phyloP scores from a whole-genome alignment of 2,797 vertebrate genomes.

The Tokudaia tokunoshimensis region DNA sequence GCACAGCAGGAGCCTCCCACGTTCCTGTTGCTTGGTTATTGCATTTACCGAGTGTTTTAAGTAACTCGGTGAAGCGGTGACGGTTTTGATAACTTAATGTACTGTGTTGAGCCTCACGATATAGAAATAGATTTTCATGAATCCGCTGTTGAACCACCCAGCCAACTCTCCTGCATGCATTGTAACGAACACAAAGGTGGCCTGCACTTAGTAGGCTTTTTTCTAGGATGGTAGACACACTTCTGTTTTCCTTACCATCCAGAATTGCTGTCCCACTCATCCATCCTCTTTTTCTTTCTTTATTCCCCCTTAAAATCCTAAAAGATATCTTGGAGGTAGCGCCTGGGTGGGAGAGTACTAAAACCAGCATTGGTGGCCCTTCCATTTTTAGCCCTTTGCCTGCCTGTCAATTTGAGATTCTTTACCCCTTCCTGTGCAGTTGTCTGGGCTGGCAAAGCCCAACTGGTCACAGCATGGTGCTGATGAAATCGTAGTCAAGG shows the following conservation, averaged over 20 bases:
- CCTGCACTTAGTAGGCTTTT: background rate
- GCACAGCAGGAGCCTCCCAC: background rate
- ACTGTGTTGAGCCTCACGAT: background rate
- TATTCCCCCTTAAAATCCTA: background rate
- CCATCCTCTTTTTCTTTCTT: background rate
- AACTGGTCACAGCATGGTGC: conserved; percentile 17
- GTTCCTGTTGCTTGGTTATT: background rate
- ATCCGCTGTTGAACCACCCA: background rate
- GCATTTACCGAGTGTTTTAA: conserved; percentile 5
- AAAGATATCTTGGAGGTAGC: background rate
- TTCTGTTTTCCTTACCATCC: background rate
- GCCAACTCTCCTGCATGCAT: background rate
- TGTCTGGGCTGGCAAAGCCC: conserved; percentile 46
- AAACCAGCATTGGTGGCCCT: conserved; percentile 12
- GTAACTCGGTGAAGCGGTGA: background rate
- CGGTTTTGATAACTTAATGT: conserved; percentile 37
- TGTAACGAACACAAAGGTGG: background rate
- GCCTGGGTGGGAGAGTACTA: conserved; percentile 14
- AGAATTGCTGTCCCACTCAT: background rate
- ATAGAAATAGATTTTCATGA: conserved; percentile 31
- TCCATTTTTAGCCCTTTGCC: conserved; percentile 26
- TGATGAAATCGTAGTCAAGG: background rate
- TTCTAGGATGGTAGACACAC: background rate
- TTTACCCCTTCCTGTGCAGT: conserved; percentile 44
- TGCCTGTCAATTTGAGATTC: conserved; percentile 56